Conservation (phyloP, 92 coral and sea anemone genomes). For the Heteractis magnifica region DNA sequence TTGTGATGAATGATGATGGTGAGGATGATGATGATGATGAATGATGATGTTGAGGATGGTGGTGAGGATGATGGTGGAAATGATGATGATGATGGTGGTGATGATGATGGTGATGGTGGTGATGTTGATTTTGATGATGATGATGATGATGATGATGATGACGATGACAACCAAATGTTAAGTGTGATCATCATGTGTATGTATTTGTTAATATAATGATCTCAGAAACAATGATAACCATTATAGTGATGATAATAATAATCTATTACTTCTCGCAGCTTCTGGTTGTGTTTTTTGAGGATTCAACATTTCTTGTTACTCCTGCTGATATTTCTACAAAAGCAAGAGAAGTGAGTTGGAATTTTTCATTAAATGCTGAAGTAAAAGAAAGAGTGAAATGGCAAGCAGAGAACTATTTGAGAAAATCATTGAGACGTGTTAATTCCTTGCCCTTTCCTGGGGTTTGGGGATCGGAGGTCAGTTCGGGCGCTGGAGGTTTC, state of each 20-base stretch:
- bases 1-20: neutral
- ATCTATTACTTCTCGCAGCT: constrained; percentile 26
- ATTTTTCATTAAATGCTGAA: neutral
- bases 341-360: constrained; percentile 48
- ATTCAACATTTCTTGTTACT: constrained; percentile 50
- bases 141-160: neutral
- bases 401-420: neutral
- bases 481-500: too few relatives aligned
- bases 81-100: neutral
- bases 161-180: neutral
- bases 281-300: constrained; percentile 61
- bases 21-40: neutral
- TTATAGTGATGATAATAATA: neutral
- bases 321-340: constrained; percentile 51
- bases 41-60: neutral
- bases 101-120: neutral
- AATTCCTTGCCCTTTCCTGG: too few relatives aligned
- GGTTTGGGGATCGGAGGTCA: too few relatives aligned
- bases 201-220: neutral
- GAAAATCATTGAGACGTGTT: neutral
- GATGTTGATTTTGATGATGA: neutral
- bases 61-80: neutral
- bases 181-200: neutral
- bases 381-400: too few relatives aligned
- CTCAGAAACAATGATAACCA: neutral